Base-by-base conservation (phyloP, 37 sponge, comb jelly and placozoan species). In the Mnemiopsis leidyi region DNA sequence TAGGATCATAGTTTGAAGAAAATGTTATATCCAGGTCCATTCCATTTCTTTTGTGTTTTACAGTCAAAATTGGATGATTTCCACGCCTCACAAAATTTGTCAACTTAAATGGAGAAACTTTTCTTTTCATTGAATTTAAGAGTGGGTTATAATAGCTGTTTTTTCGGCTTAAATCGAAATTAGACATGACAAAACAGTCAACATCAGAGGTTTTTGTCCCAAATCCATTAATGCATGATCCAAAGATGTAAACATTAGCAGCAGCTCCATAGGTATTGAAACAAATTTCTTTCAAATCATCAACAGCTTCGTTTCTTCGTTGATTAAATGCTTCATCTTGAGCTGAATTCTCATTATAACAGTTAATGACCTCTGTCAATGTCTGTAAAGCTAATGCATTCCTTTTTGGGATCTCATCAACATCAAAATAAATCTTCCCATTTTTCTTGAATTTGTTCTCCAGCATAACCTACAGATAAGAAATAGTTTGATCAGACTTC, bases 171-270 rank as follows among this genome's bases (percentile, higher is more conserved):
- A 85, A 85, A 21, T 85, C 36, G 24, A 21, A 85, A 9, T 40
- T 38, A n/a, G 32, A n/a, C 90, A 85, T 23, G 40, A 85, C 36
- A 26, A 85, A 85, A 23, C 90, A 85, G 48, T 85, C 90, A 18
- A 85, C 90, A 25, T 85, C 90, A 25, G 90, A 85, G 1, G 26
- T n/a, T 40, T 85, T 85, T 13, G 61, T 85, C 2, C 90, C 90
- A 39, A 85, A 85, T 1, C 90, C 90, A 85, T 85, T 85, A 18
- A 85, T 85, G 29, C 90, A 33, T 23, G 90, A 85, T 3, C 90
- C 90, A 85, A 40, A 85, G 0, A 85, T 40, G 35, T 40, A 85
- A 0, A 85, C 90, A 40, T 85, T 85, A 1, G 90, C 61, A 40
- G 5, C 39, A 0, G 26, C 21, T 2, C 61, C 61, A 40, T 39